Base-by-base conservation (phyloP, 1,140 invertebrate genomes). In the Cotesia typhae region DNA sequence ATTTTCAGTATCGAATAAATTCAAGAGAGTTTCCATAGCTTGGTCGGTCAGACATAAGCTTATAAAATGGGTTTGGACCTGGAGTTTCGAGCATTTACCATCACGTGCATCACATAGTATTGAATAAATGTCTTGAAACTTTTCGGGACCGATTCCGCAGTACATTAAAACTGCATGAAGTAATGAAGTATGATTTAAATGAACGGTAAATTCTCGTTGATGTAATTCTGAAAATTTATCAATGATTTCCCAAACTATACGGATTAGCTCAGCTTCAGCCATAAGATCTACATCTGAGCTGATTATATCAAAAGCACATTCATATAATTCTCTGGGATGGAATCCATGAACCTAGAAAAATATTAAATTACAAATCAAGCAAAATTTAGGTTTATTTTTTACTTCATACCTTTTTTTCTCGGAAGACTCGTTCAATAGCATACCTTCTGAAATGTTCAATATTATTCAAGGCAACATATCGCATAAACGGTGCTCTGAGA, bases 291-390 rank as follows among this genome's bases (percentile, higher is more conserved):
- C 85, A 60, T 85, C 90, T 2, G 94, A 90, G 17, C 92, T 93
- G 9, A 98, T 92, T 74, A 98, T 96, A 83, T 99, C 97, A 87
- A 98, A 98, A 2, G 94, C 94, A 87, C 95, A 97, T 85, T 98
- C 96, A 71, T 93, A 93, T 4, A 95, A 88, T 87, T 98, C 95
- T 75, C 92, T 90, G 0, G 96, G 96, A 88, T 97, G 95, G 77
- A 94, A 93, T 7, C 94, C 94, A 77, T 90, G 90, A 53, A 81
- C 79, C 85, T 87, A 51, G 0, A 74, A 60, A 7, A 9, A 61
- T 47, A n/a, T 53, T 41, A 35, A 9, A 55, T 68, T 68, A 67
- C 10, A 17, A 52, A 41, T 47, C 60, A 60, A 38, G 36, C 70
- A 59, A 67, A 47, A 47, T 41, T 28, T 72, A 74, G 37, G 38